Conservation (phyloP, 2,797 vertebrate species). For the Balearica regulorum region DNA sequence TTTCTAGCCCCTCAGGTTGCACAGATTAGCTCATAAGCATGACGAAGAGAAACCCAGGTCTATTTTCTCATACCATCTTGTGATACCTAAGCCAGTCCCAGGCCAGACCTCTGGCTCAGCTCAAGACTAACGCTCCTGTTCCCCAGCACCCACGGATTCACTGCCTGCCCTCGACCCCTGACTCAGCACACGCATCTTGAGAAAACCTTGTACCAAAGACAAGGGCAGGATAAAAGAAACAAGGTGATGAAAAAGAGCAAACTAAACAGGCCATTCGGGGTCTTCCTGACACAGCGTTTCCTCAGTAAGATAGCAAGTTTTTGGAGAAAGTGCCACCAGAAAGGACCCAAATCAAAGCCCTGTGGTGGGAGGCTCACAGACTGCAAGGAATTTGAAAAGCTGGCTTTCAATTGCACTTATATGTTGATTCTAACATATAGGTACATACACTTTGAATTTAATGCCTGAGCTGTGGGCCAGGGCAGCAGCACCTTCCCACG, state of each 20-base stretch:
- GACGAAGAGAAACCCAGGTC: background rate
- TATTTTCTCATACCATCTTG: background rate
- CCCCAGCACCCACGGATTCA: background rate
- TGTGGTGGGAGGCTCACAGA: accelerated
- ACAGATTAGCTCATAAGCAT: background rate
- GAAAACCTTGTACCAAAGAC: background rate
- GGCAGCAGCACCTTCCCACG: background rate
- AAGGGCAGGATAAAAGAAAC: background rate
- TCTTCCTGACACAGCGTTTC: background rate
- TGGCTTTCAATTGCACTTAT: background rate
- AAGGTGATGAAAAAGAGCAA: background rate
- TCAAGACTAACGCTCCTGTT: background rate
- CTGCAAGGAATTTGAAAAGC: background rate
- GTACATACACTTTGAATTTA: background rate
- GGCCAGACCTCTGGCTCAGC: background rate
- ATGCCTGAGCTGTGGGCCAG: background rate
- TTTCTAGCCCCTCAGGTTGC: background rate
- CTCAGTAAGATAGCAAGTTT: background rate
- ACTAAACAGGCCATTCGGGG: background rate
- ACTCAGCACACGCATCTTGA: background rate
- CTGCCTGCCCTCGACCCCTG: background rate
- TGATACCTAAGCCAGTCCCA: background rate
- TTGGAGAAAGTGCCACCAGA: background rate
- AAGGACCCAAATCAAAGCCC: background rate
- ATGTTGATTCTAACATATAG: background rate